These are phyloP conservation scores for Cossypha polioptera DNA, from an alignment of 2,797 vertebrate species.

Conservation along the genomic window DNA sequence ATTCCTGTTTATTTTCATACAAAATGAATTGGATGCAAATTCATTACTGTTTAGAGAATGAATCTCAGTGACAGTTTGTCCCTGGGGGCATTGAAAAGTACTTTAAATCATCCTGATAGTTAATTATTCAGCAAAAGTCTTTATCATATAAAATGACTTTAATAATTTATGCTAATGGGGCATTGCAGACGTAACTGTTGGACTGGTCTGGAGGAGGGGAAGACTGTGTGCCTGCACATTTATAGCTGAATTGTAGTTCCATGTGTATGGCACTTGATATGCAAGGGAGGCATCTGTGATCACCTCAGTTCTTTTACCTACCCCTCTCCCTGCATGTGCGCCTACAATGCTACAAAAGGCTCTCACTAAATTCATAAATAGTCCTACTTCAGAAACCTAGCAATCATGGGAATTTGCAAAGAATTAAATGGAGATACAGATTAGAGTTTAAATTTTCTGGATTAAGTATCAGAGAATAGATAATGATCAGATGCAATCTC, in stretches of 20 bases:
- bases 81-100: constrained; percentile 20
- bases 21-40: constrained; percentile 52
- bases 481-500: neutral
- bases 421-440: neutral
- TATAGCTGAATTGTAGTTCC: neutral
- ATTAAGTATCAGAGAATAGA: neutral
- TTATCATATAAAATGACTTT: constrained; percentile 13
- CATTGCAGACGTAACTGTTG: neutral
- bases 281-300: neutral
- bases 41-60: neutral
- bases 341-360: neutral
- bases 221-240: neutral
- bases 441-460: neutral
- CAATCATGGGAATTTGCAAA: neutral
- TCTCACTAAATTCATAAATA: neutral
- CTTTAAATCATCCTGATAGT: constrained; percentile 9
- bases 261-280: neutral
- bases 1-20: constrained; percentile 30
- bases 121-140: constrained; percentile 42
- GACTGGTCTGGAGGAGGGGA: neutral
- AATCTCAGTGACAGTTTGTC: constrained; percentile 43
- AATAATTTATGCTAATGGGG: constrained; percentile 39
- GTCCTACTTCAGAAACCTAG: neutral
- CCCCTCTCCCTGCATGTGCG: neutral
- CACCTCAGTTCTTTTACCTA: neutral